Base-by-base conservation (phyloP, 92 coral and sea anemone species). In the Palythoa caribaeorum region DNA sequence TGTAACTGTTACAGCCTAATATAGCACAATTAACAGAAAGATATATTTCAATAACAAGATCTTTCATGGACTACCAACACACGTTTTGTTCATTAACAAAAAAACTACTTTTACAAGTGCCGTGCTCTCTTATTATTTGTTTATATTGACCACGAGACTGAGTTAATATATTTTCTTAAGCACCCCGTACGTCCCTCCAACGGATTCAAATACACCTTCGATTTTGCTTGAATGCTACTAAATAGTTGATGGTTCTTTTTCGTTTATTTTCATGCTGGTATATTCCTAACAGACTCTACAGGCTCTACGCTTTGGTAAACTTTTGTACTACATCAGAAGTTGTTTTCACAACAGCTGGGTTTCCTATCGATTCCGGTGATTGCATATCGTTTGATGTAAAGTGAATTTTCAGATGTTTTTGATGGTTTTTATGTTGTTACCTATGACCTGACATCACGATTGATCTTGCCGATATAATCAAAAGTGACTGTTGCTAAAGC, bases 321-420 rank as follows among this genome's bases (percentile, higher is more conserved):
- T 70, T 70, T 70, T 70, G 9, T 70, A 17, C 10, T 20, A 14
- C 3, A 35, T 38, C 12, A 36, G 62, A 63, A 17, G 19, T 63
- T 70, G 21, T 77, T 12, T 17, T 13, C 11, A 35, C 68, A 10
- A 68, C 86, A 81, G 57, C 86, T 81, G 86, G 16, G 39, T 66
- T 81, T 68, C 47, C 86, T 48, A 81, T 81, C 63, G 76, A 40
- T 35, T 65, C 40, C 20, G 44, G 47, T 81, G 86, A 81, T 81
- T 81, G 75, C 86, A 81, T 63, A 81, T 81, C 86, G 47, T 81
- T 80, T 81, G 75, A 81, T 44, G 74, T 65, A 81, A 81, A 81
- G 86, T 69, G 86, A 81, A 65, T 81, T 81, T 81, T 81, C 86
- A 81, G 86, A 81, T 79, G 84, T 79, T 79, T 62, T 79, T 62